Evolutionary conservation across 1,140 invertebrate species (phyloP).

Genomic region (Teleogryllus occipitalis): DNA sequence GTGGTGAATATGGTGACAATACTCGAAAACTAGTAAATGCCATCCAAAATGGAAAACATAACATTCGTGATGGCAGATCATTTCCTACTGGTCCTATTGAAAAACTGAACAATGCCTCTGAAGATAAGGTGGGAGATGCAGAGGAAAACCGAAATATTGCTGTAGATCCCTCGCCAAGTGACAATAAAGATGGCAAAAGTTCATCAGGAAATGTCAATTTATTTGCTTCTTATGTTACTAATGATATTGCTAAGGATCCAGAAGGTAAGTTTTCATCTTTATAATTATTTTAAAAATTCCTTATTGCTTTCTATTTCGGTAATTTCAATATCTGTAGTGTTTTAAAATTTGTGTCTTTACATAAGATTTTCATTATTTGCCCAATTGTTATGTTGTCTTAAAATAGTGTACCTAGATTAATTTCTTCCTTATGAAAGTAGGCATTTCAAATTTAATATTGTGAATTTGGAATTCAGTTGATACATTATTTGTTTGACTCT

Average conservation of each 20-base stretch:
- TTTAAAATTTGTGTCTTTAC: no score
- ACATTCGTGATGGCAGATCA: slow-evolving; percentile 55
- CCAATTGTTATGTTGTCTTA: no score
- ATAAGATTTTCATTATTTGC: no score
- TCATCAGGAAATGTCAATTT: slow-evolving; percentile 34
- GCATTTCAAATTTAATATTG: no score
- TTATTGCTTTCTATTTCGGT: no score
- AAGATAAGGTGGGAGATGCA: slow-evolving; percentile 26
- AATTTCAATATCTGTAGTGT: no score
- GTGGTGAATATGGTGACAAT: slow-evolving; percentile 90
- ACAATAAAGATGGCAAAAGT: slow-evolving; percentile 34
- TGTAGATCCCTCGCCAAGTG: neutral
- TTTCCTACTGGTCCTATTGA: slow-evolving; percentile 45
- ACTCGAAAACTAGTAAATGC: slow-evolving; percentile 74
- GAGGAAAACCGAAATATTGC: slow-evolving; percentile 34
- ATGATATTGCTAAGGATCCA: slow-evolving; percentile 56
- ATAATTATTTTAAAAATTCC: neutral
- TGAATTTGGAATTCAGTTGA: no score
- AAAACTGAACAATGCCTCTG: slow-evolving; percentile 50
- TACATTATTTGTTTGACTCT: no score
- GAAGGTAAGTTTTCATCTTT: slow-evolving; percentile 31
- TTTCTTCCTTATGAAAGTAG: no score
- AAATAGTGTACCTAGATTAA: no score
- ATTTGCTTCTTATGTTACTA: slow-evolving; percentile 48
- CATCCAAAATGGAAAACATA: slow-evolving; percentile 70